Conservation (phyloP, 2,113 vertebrate genomes). For the Colinus virginianus region DNA sequence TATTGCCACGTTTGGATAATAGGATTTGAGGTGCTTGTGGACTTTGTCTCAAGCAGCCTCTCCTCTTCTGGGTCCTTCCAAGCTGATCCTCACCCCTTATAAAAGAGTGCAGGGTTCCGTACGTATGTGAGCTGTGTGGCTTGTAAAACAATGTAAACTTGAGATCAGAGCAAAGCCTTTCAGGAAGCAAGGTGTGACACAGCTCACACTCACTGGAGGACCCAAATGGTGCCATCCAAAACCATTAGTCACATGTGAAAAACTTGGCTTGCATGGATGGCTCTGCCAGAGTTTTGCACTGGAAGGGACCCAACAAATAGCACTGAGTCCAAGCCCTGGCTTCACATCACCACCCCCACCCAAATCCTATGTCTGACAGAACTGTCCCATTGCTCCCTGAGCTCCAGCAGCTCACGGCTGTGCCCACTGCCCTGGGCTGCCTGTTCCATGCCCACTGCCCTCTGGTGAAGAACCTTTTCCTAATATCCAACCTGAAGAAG, state of each 20-base stretch:
- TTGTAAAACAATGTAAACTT: not conserved
- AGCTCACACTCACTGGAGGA: not conserved
- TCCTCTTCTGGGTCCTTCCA: not conserved
- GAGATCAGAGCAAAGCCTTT: not conserved
- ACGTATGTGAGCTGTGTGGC: not conserved
- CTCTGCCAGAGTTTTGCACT: not conserved
- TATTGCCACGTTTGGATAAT: not conserved
- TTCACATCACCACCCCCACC: too few relatives aligned
- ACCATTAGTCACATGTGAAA: not conserved
- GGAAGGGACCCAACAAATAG: too few relatives aligned
- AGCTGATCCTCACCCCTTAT: not conserved
- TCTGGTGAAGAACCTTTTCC: too few relatives aligned
- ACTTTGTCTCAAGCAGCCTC: not conserved
- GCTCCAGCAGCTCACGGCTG: too few relatives aligned
- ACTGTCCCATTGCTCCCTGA: too few relatives aligned
- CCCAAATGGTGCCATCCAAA: not conserved
- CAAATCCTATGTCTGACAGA: too few relatives aligned
- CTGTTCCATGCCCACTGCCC: too few relatives aligned
- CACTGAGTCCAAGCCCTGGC: too few relatives aligned
- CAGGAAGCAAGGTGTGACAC: not conserved
- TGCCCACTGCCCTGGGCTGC: too few relatives aligned
- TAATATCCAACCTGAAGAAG: not conserved
- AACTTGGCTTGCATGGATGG: not conserved
- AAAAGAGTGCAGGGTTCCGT: not conserved
- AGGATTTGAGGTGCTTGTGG: not conserved